These are phyloP conservation scores for Lasius fuliginosus DNA, from an alignment of 2,888 invertebrate genomes.

Conservation along the genomic window DNA sequence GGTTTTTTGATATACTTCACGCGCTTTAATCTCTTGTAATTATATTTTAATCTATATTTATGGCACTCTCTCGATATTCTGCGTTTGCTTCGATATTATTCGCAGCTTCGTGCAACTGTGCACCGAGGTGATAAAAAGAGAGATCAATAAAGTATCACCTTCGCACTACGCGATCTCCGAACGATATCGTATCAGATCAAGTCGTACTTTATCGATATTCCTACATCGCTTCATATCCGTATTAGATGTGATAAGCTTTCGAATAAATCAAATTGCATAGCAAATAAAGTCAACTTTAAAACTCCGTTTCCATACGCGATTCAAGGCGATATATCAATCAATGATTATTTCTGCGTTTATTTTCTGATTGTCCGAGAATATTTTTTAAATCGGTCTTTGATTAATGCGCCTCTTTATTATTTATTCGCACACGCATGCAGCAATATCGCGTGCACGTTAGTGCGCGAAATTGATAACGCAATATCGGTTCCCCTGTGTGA, in stretches of 20 bases:
- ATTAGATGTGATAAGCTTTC: not conserved
- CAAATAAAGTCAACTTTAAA: not conserved
- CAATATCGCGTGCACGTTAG: conserved; percentile 29
- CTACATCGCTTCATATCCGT: not conserved
- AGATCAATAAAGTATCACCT: conserved; percentile 16
- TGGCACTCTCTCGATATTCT: not conserved
- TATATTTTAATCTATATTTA: conserved; percentile 1
- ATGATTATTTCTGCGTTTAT: not conserved
- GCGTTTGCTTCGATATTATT: not conserved
- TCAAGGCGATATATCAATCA: not conserved
- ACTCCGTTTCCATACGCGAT: not conserved
- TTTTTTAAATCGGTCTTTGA: not conserved
- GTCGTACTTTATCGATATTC: conserved; percentile 6
- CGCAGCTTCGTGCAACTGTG: not conserved
- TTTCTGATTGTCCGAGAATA: not conserved
- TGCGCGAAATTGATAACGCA: conserved; percentile 38
- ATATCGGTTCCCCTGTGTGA: conserved; percentile 13
- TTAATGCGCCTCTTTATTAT: not conserved
- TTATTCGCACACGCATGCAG: not conserved
- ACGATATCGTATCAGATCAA: conserved; percentile 1
- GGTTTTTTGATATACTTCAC: conserved; percentile 1
- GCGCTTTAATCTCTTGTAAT: conserved; percentile 12
- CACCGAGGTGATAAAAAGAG: not conserved
- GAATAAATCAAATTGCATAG: not conserved
- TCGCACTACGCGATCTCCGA: not conserved